Percentiles rank a stretch among this genome's conserved stretches.
Conservation (phyloP, 2,797 vertebrate genomes). For the Novumbra hubbsi region DNA sequence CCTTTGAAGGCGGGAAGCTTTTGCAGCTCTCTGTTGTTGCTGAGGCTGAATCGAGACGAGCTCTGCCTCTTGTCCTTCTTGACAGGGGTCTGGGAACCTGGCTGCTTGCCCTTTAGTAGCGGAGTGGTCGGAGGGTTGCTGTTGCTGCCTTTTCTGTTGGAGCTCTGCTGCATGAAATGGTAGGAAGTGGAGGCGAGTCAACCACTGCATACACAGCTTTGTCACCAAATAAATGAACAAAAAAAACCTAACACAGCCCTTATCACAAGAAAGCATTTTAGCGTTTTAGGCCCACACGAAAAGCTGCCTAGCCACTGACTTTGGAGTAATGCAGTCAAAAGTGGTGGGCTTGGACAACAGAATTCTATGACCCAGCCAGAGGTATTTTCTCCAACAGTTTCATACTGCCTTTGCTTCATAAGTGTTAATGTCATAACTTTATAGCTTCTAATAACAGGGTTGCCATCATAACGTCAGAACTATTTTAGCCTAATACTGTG, state of each 20-base stretch:
- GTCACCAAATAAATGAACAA: conserved; percentile 32
- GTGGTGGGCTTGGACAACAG: conserved; percentile 20
- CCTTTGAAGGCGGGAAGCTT: conserved; percentile 95
- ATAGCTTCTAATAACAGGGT: neutral
- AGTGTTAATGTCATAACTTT: neutral
- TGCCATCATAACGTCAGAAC: too few relatives aligned
- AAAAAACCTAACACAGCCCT: conserved; percentile 31
- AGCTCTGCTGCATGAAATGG: conserved; percentile 66
- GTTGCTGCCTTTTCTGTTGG: conserved; percentile 86
- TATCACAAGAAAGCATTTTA: conserved; percentile 24
- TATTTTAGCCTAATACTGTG: too few relatives aligned
- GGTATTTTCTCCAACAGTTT: conserved; percentile 13
- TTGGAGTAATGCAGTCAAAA: conserved; percentile 19
- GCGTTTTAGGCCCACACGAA: conserved; percentile 16
- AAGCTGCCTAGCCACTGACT: conserved; percentile 5
- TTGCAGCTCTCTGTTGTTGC: conserved; percentile 94
- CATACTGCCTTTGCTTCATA: neutral
- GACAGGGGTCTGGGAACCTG: conserved; percentile 78
- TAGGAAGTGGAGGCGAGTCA: conserved; percentile 22
- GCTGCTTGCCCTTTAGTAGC: conserved; percentile 90
- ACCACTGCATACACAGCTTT: conserved; percentile 18
- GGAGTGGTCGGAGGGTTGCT: conserved; percentile 81
- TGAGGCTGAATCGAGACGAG: conserved; percentile 90
- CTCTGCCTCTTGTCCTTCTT: conserved; percentile 95
- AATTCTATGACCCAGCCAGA: conserved; percentile 19